Percentiles rank a stretch among this genome's conserved stretches.
Evolutionary conservation across 2,113 vertebrate species (phyloP).

Genomic region (Mungos mungo): DNA sequence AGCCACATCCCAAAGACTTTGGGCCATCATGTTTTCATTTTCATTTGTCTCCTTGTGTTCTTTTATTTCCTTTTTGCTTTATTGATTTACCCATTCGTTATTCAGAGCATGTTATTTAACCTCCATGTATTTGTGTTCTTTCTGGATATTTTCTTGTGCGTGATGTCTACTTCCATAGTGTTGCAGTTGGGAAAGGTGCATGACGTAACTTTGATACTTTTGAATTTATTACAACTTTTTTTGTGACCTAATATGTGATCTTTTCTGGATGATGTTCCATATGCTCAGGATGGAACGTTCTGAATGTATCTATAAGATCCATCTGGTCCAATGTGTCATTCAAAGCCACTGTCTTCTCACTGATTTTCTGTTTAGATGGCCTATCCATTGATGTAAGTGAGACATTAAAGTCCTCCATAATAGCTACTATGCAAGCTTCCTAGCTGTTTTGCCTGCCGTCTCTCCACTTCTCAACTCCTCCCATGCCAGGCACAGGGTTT

Average conservation of each 20-base stretch:
- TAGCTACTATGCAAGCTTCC: not conserved
- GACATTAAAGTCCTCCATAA: not conserved
- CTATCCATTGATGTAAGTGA: not conserved
- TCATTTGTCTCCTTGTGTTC: not conserved
- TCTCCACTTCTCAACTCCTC: not conserved
- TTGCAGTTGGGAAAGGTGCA: not conserved
- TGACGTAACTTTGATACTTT: not conserved
- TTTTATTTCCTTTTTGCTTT: not conserved
- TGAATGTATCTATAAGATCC: not conserved
- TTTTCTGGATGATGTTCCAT: not conserved
- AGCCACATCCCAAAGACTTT: not conserved
- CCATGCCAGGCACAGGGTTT: not conserved
- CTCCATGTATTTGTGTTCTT: not conserved
- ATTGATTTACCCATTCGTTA: not conserved
- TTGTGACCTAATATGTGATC: not conserved
- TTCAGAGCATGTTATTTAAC: not conserved
- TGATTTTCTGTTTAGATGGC: not conserved
- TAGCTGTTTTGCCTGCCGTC: not conserved
- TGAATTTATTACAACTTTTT: not conserved
- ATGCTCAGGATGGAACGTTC: not conserved
- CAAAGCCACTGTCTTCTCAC: not conserved
- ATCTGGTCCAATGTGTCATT: not conserved
- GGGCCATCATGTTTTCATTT: not conserved
- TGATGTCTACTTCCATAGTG: not conserved
- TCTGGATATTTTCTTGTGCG: not conserved